Evolutionary conservation across 2,113 vertebrate genomes (phyloP).

Genomic region (Dryoscopus gambensis): DNA sequence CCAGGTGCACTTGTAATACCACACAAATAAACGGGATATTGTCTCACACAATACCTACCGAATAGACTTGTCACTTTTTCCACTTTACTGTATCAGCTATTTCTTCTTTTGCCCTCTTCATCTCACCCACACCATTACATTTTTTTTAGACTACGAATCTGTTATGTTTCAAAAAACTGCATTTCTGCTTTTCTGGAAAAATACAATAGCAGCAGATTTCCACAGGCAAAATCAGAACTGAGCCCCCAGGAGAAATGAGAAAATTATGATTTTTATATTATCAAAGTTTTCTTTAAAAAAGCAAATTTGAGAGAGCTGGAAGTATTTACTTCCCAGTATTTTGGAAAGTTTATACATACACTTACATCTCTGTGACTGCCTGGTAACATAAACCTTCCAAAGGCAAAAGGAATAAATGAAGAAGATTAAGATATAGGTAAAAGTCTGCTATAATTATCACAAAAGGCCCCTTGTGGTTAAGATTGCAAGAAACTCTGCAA

Average conservation of each 20-base stretch:
- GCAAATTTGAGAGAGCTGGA: not conserved
- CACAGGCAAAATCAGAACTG: not conserved
- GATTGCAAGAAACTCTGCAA: not conserved
- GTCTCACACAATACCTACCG: not conserved
- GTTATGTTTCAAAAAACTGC: not conserved
- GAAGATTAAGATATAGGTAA: conserved; percentile 17
- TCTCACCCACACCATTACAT: not conserved
- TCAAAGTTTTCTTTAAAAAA: not conserved
- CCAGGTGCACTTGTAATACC: not conserved
- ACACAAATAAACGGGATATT: not conserved
- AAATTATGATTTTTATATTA: not conserved
- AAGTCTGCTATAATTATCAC: conserved; percentile 23
- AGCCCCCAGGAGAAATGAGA: not conserved
- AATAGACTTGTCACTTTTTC: not conserved
- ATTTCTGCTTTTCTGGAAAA: not conserved
- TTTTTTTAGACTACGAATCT: not conserved
- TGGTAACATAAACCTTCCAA: not conserved
- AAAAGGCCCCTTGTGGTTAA: not conserved
- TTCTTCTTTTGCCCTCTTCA: not conserved
- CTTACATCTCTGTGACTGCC: not conserved
- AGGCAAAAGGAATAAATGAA: conserved; percentile 42
- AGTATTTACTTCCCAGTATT: not conserved
- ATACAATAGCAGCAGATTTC: not conserved
- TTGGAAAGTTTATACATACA: not conserved
- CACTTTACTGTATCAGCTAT: not conserved